phyloP scores from a whole-genome alignment of 2,797 vertebrate species.

The Anolis apletophallus region DNA sequence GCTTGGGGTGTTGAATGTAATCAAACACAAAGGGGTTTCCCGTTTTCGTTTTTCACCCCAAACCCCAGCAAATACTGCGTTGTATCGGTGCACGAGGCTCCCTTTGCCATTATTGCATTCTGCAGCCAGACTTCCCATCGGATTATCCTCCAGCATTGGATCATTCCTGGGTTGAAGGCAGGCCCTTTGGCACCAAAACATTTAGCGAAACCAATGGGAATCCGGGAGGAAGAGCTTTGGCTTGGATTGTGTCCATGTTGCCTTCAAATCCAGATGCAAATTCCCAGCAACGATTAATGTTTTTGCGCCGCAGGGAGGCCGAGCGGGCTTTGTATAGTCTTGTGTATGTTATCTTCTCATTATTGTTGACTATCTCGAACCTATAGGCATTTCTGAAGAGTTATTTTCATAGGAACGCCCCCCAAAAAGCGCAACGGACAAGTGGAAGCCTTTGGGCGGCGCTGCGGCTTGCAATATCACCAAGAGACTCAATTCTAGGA shows the following conservation, averaged over 20 bases:
- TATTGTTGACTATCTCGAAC: conserved; percentile 14
- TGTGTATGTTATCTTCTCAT: background rate
- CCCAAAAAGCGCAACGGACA: background rate
- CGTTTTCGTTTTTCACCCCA: too few species aligned
- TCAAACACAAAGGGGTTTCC: too few species aligned
- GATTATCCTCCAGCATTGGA: background rate
- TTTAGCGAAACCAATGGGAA: background rate
- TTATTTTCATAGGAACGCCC: too few species aligned
- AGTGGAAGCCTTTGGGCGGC: background rate
- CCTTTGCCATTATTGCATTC: too few species aligned
- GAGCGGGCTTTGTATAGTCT: too few species aligned
- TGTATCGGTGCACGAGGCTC: background rate
- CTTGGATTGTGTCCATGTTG: background rate
- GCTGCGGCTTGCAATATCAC: background rate
- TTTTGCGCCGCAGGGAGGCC: too few species aligned
- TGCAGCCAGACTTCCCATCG: background rate
- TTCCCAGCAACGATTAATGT: background rate
- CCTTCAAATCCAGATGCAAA: background rate
- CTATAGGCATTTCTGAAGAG: background rate
- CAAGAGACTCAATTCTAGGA: too few species aligned
- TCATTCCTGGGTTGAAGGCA: background rate
- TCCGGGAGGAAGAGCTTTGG: background rate
- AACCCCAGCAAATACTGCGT: too few species aligned
- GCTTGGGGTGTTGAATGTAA: too few species aligned
- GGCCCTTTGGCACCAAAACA: background rate